A percentile compares a stretch with the other conserved stretches of the same genome.
Evolutionary conservation across 2,888 invertebrate species (phyloP).

Genomic region (Tachystola acroxantha): DNA sequence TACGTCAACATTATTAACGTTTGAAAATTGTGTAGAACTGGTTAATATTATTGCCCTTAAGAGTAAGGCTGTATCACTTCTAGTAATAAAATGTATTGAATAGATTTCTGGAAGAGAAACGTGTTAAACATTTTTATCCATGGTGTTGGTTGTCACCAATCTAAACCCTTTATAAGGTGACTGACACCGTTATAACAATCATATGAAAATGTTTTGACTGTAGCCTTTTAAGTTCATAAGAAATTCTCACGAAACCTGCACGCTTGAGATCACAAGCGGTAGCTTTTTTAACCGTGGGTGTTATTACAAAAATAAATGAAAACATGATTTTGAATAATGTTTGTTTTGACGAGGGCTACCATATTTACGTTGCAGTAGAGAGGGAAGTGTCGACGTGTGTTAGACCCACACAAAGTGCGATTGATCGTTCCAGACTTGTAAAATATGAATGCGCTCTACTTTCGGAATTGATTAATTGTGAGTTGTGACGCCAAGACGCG

Average conservation of each 20-base stretch:
- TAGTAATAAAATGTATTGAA: slow-evolving; percentile 21
- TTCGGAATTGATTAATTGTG: slow-evolving; percentile 73
- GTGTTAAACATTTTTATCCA: slow-evolving; percentile 24
- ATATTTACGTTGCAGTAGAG: slow-evolving; percentile 48
- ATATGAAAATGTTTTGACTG: slow-evolving; percentile 37
- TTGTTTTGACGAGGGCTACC: slow-evolving; percentile 65
- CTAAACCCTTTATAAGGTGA: slow-evolving; percentile 16
- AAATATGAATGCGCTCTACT: slow-evolving; percentile 62
- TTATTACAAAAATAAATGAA: slow-evolving; percentile 69
- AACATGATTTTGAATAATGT: slow-evolving; percentile 66
- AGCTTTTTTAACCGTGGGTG: slow-evolving; percentile 50
- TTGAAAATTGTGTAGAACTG: slow-evolving; percentile 37
- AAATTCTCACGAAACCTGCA: slow-evolving; percentile 48
- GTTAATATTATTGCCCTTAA: slow-evolving; percentile 33
- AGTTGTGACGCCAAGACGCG: slow-evolving; percentile 43
- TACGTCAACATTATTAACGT: slow-evolving; percentile 55
- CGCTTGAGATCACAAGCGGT: slow-evolving; percentile 51
- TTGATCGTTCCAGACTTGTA: slow-evolving; percentile 56
- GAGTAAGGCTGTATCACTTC: slow-evolving; percentile 13
- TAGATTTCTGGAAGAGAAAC: slow-evolving; percentile 15
- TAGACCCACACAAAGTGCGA: slow-evolving; percentile 73
- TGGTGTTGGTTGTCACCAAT: slow-evolving; percentile 33
- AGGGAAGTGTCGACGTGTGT: slow-evolving; percentile 50
- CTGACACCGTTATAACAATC: slow-evolving; percentile 20
- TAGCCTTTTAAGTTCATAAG: slow-evolving; percentile 38